Evolutionary conservation across 1,140 invertebrate genomes (phyloP).

Genomic region (Conus betulinus): DNA sequence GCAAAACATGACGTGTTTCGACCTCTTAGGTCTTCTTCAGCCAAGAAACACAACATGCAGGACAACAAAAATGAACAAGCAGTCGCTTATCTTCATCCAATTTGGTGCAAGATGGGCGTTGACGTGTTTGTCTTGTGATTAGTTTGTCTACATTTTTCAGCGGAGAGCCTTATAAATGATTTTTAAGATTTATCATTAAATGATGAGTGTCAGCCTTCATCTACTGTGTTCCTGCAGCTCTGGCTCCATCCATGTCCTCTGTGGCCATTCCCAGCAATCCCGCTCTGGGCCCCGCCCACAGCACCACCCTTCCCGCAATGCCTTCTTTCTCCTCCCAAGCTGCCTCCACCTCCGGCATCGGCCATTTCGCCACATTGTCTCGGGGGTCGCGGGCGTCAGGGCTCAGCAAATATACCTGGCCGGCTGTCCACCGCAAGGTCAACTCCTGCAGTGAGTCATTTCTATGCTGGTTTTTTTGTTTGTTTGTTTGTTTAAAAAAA

Average conservation of each 20-base stretch:
- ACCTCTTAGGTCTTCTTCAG: no score
- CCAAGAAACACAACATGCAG: no score
- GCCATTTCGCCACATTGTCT: conserved; percentile 42
- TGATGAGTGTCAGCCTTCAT: neutral
- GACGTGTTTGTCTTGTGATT: no score
- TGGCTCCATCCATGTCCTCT: conserved; percentile 35
- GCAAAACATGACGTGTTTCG: no score
- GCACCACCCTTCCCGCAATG: conserved; percentile 25
- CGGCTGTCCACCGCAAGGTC: conserved; percentile 47
- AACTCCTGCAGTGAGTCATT: conserved; percentile 60
- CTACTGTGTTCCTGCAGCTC: conserved; percentile 22
- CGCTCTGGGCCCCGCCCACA: conserved; percentile 10
- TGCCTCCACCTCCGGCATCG: conserved; percentile 30
- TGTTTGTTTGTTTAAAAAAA: neutral
- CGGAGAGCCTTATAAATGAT: no score
- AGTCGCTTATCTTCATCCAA: no score
- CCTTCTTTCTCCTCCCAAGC: conserved; percentile 28
- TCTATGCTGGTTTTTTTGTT: neutral
- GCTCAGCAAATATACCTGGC: conserved; percentile 45
- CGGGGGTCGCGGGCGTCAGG: conserved; percentile 39
- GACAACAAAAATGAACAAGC: no score
- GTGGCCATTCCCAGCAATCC: conserved; percentile 51
- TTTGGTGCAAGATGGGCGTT: no score
- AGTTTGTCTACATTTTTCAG: no score
- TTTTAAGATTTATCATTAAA: no score